Percentiles rank a stretch among this genome's conserved stretches.
phyloP scores from a whole-genome alignment of 2,888 invertebrate species.

The Sacculina carcini region DNA sequence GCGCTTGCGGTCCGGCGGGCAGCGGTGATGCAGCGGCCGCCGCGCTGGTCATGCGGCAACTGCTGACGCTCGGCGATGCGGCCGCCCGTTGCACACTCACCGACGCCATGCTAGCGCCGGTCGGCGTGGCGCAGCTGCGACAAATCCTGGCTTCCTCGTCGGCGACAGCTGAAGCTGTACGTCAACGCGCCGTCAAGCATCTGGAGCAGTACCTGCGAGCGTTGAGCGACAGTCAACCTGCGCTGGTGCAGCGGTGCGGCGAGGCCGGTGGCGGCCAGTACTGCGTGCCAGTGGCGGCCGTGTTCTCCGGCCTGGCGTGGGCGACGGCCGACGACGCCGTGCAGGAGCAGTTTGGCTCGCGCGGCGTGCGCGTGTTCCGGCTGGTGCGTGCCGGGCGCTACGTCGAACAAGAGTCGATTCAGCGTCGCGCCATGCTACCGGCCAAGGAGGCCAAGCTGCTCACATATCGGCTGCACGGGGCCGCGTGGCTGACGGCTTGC shows the following conservation, averaged over 20 bases:
- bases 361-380: constrained; percentile 59
- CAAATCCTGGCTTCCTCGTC: neutral
- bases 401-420: constrained; percentile 73
- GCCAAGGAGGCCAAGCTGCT: constrained; percentile 74
- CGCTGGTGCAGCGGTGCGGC: constrained; percentile 21
- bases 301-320: constrained; percentile 42
- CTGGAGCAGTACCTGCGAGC: neutral
- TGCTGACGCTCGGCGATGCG: neutral
- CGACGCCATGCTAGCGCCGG: neutral
- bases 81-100: no score
- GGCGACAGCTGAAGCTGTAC: neutral
- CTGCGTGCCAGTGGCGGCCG: constrained; percentile 40
- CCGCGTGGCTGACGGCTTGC: constrained; percentile 39
- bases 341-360: constrained; percentile 56
- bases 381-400: constrained; percentile 50
- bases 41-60: neutral
- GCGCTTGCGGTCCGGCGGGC: no score
- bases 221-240: neutral
- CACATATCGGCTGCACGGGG: constrained; percentile 56
- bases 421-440: constrained; percentile 73
- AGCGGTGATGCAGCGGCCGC: no score
- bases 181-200: neutral
- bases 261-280: constrained; percentile 63
- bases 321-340: constrained; percentile 50
- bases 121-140: neutral